Base-by-base conservation (phyloP, 2,888 invertebrate species). In the Pyrgus malvae region DNA sequence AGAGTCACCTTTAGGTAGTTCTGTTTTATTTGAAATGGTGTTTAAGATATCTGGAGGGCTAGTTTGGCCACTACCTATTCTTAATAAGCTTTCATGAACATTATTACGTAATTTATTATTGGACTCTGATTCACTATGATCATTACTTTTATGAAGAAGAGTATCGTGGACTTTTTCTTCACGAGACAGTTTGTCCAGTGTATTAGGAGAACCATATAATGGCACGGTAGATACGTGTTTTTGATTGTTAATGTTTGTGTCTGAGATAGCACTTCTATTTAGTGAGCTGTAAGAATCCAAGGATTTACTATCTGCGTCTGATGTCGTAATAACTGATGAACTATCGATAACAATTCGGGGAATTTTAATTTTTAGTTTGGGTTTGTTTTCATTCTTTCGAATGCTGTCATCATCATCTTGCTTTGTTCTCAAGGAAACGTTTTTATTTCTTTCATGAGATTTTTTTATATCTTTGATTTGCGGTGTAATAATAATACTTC, bases 251-350 rank as follows among this genome's bases (percentile, higher is more conserved):
- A 68, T 31, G 63, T 56, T 54, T 6, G 57, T 57, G 6, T 60
- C 56, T 6, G 59, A 59, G 33, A 46, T 35, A 14, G 16, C 31
- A 29, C 9, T 41, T 19, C 12, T 38, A 35, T 53, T 55, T 19
- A 60, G 65, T 11, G 66, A 66, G n/a, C 66, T 59, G 61, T 65
- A 71, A 7, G 78, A 80, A 62, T 77, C 72, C 46, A 72, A 37
- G 11, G 80, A 80, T 54, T 74, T 78, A 57, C 73, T 75, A 8
- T 79, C 76, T 45, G 54, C 60, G 44, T 77, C 76, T 3, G 76
- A 74, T 37, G 60, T 66, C 9, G 67, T 69, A 23, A 61, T 27
- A 19, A 59, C 21, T 2, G 79, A 78, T 45, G 55, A 61, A 51
- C 66, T 76, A 27, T 76, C 70, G 27, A 58, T 11, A 0, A 11